A percentile compares a stretch with the other conserved stretches of the same genome.
These are phyloP conservation scores for Mellivora capensis DNA, from an alignment of 2,113 vertebrate genomes.

Conservation along the genomic window DNA sequence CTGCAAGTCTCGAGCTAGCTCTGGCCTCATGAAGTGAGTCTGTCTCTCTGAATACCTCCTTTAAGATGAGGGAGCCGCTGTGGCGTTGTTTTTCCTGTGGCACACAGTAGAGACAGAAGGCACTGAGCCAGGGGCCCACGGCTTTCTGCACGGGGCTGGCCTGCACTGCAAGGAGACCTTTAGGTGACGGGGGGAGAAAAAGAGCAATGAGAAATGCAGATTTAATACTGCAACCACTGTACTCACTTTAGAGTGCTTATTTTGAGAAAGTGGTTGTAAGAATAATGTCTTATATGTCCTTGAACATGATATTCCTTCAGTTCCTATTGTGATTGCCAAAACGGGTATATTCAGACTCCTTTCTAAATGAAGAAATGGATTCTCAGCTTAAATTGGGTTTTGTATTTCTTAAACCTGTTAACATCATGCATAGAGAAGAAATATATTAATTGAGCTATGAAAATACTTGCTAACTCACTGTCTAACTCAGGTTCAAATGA, in stretches of 20 bases:
- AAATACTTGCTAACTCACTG: neutral
- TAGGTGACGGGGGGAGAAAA: neutral
- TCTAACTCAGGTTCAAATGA: neutral
- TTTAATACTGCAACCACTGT: neutral
- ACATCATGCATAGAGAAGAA: neutral
- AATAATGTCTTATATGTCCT: neutral
- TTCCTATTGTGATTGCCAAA: neutral
- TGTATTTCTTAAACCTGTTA: conserved; percentile 36
- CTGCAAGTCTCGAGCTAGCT: neutral
- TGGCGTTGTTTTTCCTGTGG: neutral
- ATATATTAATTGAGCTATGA: conserved; percentile 15
- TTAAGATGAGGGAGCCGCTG: neutral
- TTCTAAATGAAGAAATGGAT: conserved; percentile 3
- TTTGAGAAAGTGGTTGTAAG: neutral
- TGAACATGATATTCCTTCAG: neutral
- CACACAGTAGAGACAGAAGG: neutral
- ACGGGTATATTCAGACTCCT: neutral
- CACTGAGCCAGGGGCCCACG: neutral
- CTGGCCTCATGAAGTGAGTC: neutral
- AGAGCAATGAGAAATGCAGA: neutral
- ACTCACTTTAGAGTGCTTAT: neutral
- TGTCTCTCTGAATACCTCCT: neutral
- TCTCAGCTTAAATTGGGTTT: neutral
- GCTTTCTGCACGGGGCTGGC: rapidly evolving
- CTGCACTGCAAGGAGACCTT: neutral